Evolutionary conservation across 2,113 vertebrate species (phyloP).

Genomic region (Psammodynastes pulverulentus): DNA sequence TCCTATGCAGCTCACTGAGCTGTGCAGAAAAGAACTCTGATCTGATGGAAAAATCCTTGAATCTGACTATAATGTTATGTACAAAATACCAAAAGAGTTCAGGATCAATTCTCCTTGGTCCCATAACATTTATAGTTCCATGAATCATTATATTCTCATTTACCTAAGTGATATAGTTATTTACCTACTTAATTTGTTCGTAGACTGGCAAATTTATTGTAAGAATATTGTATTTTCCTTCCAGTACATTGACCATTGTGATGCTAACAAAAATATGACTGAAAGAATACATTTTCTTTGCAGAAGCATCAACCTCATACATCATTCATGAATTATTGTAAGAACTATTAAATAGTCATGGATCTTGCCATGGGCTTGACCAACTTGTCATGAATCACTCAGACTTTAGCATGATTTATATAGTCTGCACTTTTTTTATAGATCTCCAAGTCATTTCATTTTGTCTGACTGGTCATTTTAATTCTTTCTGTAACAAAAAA

Average conservation of each 20-base stretch:
- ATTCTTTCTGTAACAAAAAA: background rate
- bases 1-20: background rate
- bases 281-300: slow-evolving; percentile 9
- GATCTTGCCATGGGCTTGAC: background rate
- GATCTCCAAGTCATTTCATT: background rate
- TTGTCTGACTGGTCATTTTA: background rate
- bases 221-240: slow-evolving; percentile 12
- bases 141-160: background rate
- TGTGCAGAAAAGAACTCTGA: background rate
- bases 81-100: background rate
- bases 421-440: background rate
- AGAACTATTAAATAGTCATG: background rate
- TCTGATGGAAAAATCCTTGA: background rate
- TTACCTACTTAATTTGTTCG: slow-evolving; percentile 39
- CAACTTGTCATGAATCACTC: background rate
- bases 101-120: background rate
- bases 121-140: background rate
- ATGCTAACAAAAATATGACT: background rate
- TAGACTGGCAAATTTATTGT: slow-evolving; percentile 37
- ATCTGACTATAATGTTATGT: background rate
- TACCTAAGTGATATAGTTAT: slow-evolving; percentile 43
- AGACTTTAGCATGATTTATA: background rate
- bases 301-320: background rate
- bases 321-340: slow-evolving; percentile 34
- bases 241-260: slow-evolving; percentile 17